Percentiles rank a stretch among this genome's conserved stretches.
These are phyloP conservation scores for Lypha dubia DNA, from an alignment of 2,888 invertebrate genomes.

Conservation along the genomic window DNA sequence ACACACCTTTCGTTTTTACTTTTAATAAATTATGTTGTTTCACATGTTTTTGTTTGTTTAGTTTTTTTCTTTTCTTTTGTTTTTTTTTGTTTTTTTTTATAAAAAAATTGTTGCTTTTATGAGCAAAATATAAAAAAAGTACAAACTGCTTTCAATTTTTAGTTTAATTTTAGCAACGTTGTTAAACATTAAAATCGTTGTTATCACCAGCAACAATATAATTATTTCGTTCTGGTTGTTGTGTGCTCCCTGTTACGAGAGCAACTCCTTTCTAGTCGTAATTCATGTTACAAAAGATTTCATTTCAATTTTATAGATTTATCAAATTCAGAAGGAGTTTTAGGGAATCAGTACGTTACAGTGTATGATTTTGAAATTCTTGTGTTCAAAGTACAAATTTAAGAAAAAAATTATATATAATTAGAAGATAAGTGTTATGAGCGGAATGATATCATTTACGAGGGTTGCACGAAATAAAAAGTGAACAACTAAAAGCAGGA, in stretches of 20 bases:
- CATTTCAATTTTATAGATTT: constrained; percentile 27
- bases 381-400: not conserved
- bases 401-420: not conserved
- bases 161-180: constrained; percentile 61
- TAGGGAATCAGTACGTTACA: constrained; percentile 8
- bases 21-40: constrained; percentile 65
- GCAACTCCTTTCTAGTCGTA: not conserved
- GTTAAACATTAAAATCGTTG: constrained; percentile 64
- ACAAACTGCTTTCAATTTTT: constrained; percentile 36
- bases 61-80: constrained; percentile 26
- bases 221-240: constrained; percentile 47
- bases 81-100: not conserved
- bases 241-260: constrained; percentile 14
- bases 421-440: not conserved
- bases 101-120: constrained; percentile 5
- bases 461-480: not conserved
- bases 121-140: not conserved
- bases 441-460: not conserved
- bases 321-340: constrained; percentile 18
- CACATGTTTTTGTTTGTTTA: constrained; percentile 48
- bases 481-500: no score
- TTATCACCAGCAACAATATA: constrained; percentile 66
- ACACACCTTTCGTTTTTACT: constrained; percentile 71
- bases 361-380: not conserved
- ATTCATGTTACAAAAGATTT: constrained; percentile 28